A percentile compares a stretch with the other conserved stretches of the same genome.
These are phyloP conservation scores for Catocala nupta DNA, from an alignment of 2,888 invertebrate genomes.

Conservation along the genomic window DNA sequence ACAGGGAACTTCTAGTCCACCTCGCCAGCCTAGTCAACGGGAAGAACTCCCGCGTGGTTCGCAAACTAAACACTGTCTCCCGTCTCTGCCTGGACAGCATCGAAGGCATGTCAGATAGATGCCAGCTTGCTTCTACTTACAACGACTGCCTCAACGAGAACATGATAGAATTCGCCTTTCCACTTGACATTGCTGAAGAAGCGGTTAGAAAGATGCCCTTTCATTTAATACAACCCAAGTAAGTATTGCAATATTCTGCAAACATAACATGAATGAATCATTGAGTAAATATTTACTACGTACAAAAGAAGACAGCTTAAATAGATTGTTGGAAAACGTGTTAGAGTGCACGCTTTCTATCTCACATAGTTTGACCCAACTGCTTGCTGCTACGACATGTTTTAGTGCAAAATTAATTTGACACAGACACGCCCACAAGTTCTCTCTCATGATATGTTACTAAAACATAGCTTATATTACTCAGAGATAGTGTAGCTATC, in stretches of 20 bases:
- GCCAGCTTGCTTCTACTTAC: constrained; percentile 80
- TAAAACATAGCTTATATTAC: too few relatives aligned
- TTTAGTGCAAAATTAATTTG: too few relatives aligned
- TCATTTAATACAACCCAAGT: constrained; percentile 82
- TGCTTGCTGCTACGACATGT: too few relatives aligned
- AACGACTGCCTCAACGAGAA: constrained; percentile 82
- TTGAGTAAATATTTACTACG: too few relatives aligned
- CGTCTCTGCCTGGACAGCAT: constrained; percentile 79
- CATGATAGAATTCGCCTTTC: constrained; percentile 82
- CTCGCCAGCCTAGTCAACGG: constrained; percentile 80
- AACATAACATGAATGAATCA: too few relatives aligned
- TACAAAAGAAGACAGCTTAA: too few relatives aligned
- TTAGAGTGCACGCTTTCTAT: too few relatives aligned
- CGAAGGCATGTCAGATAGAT: constrained; percentile 79
- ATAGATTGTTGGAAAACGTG: too few relatives aligned
- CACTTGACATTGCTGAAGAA: constrained; percentile 79
- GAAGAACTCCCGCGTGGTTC: constrained; percentile 78
- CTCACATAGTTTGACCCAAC: too few relatives aligned
- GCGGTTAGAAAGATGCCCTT: constrained; percentile 83
- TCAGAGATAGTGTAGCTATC: too few relatives aligned
- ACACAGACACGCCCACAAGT: too few relatives aligned
- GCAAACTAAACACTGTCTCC: constrained; percentile 77
- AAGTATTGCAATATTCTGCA: constrained; percentile 48
- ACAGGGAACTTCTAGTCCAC: constrained; percentile 78
- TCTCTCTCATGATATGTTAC: too few relatives aligned